Evolutionary conservation across 2,113 vertebrate species (phyloP), one percentile per base, ranked within the genome.

Genomic region (Podiceps cristatus): DNA sequence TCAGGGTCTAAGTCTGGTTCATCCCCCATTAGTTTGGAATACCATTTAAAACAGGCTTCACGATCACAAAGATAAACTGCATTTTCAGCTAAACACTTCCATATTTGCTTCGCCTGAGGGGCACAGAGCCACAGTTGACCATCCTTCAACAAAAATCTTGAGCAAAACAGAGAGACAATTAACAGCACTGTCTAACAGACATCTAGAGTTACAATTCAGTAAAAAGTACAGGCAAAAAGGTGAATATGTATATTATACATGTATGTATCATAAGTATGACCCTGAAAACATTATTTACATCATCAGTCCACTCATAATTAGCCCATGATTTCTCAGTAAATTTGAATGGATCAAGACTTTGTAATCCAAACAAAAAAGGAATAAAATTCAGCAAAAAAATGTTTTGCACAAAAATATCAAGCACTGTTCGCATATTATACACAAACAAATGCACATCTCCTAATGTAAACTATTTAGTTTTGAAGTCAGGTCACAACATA

Each of bases 21-120:
- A 91, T 99, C 99, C 35, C 99, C 99, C 99, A 99, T 99, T 93
- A 99, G 98, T 95, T 99, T 99, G 94, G 99, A 99, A 99, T 99
- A 99, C 99, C 99, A 99, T 98, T 99, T 99, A 98, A 99, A 99
- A 98, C 99, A 99, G 97, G 99, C 99, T 98, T 99, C 99, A 2
- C 99, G 99, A 98, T 99, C 99, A 98, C 99, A 99, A 96, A 99
- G 99, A 97, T 99, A 99, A 96, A 99, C 99, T 1, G 99, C 99
- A 72, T 99, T 99, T 98, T 99, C 99, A 72, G 99, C 99, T 98
- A 99, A 98, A 98, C 99, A 99, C 98, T 99, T 99, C 99, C 99
- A 99, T 97, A 99, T 99, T 98, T 99, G 99, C 97, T 99, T 99
- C 96, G 99, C 99, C 97, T 99, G 99, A 87, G 99, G 99, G 83